Evolutionary conservation across 1,140 invertebrate species (phyloP).

Genomic region (Tribolium madens): DNA sequence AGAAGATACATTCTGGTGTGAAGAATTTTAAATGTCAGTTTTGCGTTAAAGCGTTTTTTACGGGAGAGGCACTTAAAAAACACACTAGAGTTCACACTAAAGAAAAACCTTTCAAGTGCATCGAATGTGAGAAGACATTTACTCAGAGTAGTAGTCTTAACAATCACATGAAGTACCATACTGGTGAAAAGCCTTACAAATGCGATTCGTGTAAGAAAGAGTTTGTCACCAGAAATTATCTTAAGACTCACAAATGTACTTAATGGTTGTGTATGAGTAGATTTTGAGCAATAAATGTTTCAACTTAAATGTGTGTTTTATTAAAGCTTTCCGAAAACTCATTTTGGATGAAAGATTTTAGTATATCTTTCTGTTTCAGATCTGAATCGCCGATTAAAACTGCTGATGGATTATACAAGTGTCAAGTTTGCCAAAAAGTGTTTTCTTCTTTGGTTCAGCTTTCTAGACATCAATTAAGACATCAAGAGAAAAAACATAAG

Average conservation of each 20-base stretch:
- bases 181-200: slow-evolving; percentile 66
- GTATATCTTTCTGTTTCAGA: too few relatives aligned
- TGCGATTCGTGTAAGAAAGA: slow-evolving; percentile 76
- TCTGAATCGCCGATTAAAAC: too few relatives aligned
- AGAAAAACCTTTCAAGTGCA: background rate
- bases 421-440: background rate
- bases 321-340: too few relatives aligned
- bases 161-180: slow-evolving; percentile 74
- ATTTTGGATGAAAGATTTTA: too few relatives aligned
- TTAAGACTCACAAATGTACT: too few relatives aligned
- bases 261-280: too few relatives aligned
- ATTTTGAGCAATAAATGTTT: too few relatives aligned
- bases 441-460: background rate
- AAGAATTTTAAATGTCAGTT: background rate
- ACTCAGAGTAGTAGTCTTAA: slow-evolving; percentile 72
- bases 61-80: background rate
- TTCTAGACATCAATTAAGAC: background rate
- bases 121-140: slow-evolving; percentile 71
- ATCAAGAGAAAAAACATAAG: background rate
- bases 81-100: background rate
- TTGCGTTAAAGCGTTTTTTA: background rate
- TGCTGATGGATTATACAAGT: too few relatives aligned
- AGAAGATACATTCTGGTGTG: background rate
- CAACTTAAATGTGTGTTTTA: too few relatives aligned
- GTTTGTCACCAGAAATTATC: too few relatives aligned